phyloP scores from a whole-genome alignment of 23 tunicate genomes.

The Corella eumyota region DNA sequence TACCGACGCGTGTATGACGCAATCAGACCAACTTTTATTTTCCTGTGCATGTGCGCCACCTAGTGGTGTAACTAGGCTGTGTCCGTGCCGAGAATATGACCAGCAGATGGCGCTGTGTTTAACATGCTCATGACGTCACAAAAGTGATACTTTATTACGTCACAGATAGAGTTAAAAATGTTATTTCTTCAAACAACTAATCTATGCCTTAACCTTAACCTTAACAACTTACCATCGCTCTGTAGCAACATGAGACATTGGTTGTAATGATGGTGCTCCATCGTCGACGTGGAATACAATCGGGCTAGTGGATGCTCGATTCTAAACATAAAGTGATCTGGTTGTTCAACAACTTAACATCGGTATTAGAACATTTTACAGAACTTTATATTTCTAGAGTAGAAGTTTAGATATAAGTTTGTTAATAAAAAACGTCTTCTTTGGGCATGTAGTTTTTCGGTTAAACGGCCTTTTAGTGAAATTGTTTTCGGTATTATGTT shows the following conservation, averaged over 20 bases:
- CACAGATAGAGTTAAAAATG: background rate
- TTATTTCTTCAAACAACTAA: background rate
- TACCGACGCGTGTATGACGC: conserved; percentile 27
- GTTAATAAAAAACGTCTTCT: too few relatives aligned
- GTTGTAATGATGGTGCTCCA: conserved; percentile 90
- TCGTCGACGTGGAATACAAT: conserved; percentile 86
- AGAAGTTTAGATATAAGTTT: background rate
- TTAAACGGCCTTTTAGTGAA: background rate
- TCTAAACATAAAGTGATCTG: conserved; percentile 11
- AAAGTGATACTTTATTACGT: background rate
- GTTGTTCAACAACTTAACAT: background rate
- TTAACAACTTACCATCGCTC: conserved; percentile 66
- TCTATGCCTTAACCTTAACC: background rate
- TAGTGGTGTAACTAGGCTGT: conserved; percentile 23
- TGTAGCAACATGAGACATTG: conserved; percentile 89
- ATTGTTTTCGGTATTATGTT: background rate
- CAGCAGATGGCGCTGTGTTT: conserved; percentile 49
- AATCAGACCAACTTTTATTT: conserved; percentile 52
- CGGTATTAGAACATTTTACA: background rate
- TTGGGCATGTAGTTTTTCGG: too few relatives aligned
- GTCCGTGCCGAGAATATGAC: conserved; percentile 56
- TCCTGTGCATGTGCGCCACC: conserved; percentile 75
- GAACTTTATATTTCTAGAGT: background rate
- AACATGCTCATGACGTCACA: conserved; percentile 3
- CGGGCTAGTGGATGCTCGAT: conserved; percentile 95